A percentile compares a stretch with the other conserved stretches of the same genome.
Evolutionary conservation across 2,888 invertebrate species (phyloP).

Genomic region (Cylindroiulus punctatus): DNA sequence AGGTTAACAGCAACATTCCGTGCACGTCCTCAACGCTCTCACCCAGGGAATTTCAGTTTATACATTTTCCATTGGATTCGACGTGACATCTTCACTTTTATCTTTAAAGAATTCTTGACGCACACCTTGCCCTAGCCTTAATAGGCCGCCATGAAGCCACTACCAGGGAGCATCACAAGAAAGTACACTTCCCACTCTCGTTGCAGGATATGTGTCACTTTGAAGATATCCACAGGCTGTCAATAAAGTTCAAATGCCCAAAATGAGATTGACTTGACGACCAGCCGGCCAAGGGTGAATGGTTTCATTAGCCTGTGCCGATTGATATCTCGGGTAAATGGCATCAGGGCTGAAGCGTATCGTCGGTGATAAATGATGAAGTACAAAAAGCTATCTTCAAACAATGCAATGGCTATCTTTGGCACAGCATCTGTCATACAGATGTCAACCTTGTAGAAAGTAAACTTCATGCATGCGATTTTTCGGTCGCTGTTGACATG

Average conservation of each 20-base stretch:
- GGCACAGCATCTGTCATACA: background rate
- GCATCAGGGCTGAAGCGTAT: background rate
- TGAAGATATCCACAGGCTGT: background rate
- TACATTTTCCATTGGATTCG: constrained; percentile 14
- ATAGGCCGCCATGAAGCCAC: background rate
- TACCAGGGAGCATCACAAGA: background rate
- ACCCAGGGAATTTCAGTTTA: constrained; percentile 4
- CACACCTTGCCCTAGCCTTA: background rate
- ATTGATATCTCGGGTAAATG: background rate
- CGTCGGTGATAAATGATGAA: background rate
- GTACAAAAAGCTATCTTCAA: background rate
- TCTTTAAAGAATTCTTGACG: constrained; percentile 4
- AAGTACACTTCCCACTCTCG: background rate
- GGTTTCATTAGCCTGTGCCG: background rate
- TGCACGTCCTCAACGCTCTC: background rate
- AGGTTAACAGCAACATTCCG: background rate
- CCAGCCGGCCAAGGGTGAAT: background rate
- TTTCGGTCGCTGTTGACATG: background rate
- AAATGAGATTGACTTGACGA: background rate
- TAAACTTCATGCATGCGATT: too few relatives aligned
- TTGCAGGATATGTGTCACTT: background rate
- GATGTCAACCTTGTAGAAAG: background rate
- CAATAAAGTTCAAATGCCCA: constrained; percentile 17
- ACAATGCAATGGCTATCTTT: background rate
- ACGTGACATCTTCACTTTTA: constrained; percentile 8